phyloP scores from a whole-genome alignment of 1,140 invertebrate species.

The Hypothenemus hampei region DNA sequence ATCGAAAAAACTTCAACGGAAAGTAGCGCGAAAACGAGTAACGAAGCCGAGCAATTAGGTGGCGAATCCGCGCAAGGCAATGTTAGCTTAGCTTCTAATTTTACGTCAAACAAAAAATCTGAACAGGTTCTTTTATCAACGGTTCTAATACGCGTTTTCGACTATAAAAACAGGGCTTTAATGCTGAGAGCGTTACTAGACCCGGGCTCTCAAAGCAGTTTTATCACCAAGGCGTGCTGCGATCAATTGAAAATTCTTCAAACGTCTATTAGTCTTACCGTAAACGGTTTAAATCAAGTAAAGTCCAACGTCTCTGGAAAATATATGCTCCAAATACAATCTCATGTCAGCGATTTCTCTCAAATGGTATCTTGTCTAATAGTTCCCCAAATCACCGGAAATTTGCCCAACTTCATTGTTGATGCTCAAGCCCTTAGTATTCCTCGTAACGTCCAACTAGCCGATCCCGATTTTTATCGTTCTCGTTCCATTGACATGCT shows the following conservation, averaged over 20 bases:
- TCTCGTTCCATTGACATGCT: slow-evolving; percentile 19
- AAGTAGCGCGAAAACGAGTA: background rate
- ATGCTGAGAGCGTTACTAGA: slow-evolving; percentile 4
- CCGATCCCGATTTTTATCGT: slow-evolving; percentile 33
- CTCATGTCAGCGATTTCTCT: background rate
- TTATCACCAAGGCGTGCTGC: slow-evolving; percentile 2
- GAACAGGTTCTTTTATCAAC: slow-evolving; percentile 2
- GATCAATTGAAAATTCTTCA: background rate
- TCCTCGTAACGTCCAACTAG: slow-evolving; percentile 21
- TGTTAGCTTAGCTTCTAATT: background rate
- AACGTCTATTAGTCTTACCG: background rate
- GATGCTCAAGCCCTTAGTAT: slow-evolving; percentile 11
- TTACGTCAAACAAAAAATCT: background rate
- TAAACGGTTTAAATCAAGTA: background rate
- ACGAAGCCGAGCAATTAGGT: background rate
- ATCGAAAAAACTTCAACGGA: background rate
- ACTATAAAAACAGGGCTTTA: background rate
- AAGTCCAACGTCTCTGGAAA: background rate
- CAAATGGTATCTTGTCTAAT: background rate
- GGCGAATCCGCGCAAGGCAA: background rate
- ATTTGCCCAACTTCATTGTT: slow-evolving; percentile 7
- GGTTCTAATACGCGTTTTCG: background rate
- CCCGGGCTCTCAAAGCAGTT: slow-evolving; percentile 14
- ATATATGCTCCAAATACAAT: background rate
- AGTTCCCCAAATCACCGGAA: slow-evolving; percentile 15